Conservation (phyloP, 2,888 invertebrate species). For the Halictus ligatus region DNA sequence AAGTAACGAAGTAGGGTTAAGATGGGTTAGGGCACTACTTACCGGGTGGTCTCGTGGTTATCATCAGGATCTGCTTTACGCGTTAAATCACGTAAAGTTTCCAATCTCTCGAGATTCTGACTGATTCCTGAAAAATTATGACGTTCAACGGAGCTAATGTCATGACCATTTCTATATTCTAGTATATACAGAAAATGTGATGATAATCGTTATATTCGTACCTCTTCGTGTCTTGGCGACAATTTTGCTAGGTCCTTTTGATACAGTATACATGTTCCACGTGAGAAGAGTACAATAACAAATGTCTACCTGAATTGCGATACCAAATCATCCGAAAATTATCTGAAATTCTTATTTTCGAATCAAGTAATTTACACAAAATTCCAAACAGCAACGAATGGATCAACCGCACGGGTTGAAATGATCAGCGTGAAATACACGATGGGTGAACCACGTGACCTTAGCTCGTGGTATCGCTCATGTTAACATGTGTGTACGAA, state of each 20-base stretch:
- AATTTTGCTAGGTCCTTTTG: constrained; percentile 94
- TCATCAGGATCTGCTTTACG: constrained; percentile 89
- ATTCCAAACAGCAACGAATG: constrained; percentile 29
- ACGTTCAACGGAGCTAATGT: not conserved
- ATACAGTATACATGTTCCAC: constrained; percentile 92
- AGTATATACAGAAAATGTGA: constrained; percentile 17
- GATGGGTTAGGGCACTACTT: constrained; percentile 75
- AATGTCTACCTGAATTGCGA: constrained; percentile 25
- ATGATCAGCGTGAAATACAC: constrained; percentile 63
- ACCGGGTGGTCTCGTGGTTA: constrained; percentile 79
- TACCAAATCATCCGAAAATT: constrained; percentile 63
- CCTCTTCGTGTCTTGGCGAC: constrained; percentile 94
- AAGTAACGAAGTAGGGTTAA: constrained; percentile 44
- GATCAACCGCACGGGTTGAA: constrained; percentile 60
- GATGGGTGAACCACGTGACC: constrained; percentile 65
- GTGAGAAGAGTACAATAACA: constrained; percentile 37
- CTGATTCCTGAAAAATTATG: constrained; percentile 87
- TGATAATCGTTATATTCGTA: constrained; percentile 73
- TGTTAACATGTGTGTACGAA: constrained; percentile 3
- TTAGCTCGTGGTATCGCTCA: constrained; percentile 53
- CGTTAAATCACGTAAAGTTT: constrained; percentile 89
- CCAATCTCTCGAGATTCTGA: constrained; percentile 93
- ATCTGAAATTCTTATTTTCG: constrained; percentile 45
- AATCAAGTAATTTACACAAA: constrained; percentile 31
- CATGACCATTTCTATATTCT: constrained; percentile 4